Base-by-base conservation (phyloP, 2,888 invertebrate species). In the Didymodactylos carnosus region DNA sequence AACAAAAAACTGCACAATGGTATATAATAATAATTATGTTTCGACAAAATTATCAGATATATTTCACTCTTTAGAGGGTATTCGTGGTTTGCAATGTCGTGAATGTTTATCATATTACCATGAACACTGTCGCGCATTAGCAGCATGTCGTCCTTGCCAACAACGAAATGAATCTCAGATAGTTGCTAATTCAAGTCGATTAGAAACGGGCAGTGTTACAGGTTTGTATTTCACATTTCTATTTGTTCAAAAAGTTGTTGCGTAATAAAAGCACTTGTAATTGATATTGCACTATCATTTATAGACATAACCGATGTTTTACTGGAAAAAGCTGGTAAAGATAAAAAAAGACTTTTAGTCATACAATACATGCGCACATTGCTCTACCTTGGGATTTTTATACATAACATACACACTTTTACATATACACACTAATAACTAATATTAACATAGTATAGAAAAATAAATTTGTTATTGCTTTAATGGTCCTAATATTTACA, bases 101-200 rank as follows among this genome's bases (percentile, higher is more conserved):
- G 94, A 94, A 83, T 95, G 95, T 84, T 92, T 92, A 75, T 92
- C 91, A 81, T 90, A 91, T 81, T 93, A 92, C 83, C 94, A 95
- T 84, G 94, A 94, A 84, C 92, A 92, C 80, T 95, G 94, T 83
- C 62, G 62, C 29, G 7, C 62, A 10, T n/a, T 62, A 3, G 62
- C 62, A 19, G 29, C 62, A 62, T 62, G 62, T 62, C 16, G n/a
- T 35, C 62, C 62, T 35, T 62, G 62, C n/a, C 11, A 35, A 62
- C 62, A 35, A 6, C 8, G 29, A 11, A 35, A 35, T 35, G 62
- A 62, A 6, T 35, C 62, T 62, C 62, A 62, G 35, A 62, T 62
- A 35, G 62, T 62, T 62, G 62, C 35, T 35, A 62, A 62, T n/a
- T 62, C 62, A 35, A 35, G 19, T 16, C 62, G 62, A n/a, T 62